Evolutionary conservation across 2,888 invertebrate species (phyloP).

Genomic region (Amphiduros pacificus): DNA sequence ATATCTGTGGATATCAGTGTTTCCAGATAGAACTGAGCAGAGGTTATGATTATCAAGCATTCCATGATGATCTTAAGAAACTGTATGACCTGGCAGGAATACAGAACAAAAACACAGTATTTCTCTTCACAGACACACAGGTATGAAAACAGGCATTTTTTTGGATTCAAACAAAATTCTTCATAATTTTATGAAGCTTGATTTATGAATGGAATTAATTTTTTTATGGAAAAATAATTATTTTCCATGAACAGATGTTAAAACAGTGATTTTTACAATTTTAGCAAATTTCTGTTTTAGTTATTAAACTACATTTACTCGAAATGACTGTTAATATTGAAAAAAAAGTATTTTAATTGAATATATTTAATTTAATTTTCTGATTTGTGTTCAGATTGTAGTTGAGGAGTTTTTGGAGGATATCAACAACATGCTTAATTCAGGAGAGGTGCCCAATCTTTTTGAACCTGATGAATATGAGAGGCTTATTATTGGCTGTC

Average conservation of each 20-base stretch:
- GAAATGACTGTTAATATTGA: neutral
- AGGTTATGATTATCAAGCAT: slow-evolving; percentile 79
- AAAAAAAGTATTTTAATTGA: neutral
- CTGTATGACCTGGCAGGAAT: slow-evolving; percentile 81
- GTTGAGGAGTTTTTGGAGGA: slow-evolving; percentile 89
- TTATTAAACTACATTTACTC: neutral
- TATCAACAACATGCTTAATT: slow-evolving; percentile 88
- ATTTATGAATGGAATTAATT: no score
- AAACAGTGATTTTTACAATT: neutral
- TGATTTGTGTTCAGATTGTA: no score
- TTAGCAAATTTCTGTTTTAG: no score
- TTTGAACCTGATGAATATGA: slow-evolving; percentile 80
- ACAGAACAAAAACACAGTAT: slow-evolving; percentile 74
- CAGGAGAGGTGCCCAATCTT: slow-evolving; percentile 90
- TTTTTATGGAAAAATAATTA: no score
- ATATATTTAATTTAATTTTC: neutral
- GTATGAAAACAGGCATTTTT: no score
- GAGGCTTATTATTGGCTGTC: slow-evolving; percentile 75
- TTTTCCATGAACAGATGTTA: neutral
- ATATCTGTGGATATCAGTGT: slow-evolving; percentile 67
- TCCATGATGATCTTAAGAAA: slow-evolving; percentile 82
- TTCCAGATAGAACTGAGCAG: slow-evolving; percentile 85
- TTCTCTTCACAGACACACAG: slow-evolving; percentile 84
- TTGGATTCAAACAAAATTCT: no score
- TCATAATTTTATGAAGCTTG: no score